phyloP scores from a whole-genome alignment of 2,113 vertebrate species.

The Heloderma charlesbogerti region DNA sequence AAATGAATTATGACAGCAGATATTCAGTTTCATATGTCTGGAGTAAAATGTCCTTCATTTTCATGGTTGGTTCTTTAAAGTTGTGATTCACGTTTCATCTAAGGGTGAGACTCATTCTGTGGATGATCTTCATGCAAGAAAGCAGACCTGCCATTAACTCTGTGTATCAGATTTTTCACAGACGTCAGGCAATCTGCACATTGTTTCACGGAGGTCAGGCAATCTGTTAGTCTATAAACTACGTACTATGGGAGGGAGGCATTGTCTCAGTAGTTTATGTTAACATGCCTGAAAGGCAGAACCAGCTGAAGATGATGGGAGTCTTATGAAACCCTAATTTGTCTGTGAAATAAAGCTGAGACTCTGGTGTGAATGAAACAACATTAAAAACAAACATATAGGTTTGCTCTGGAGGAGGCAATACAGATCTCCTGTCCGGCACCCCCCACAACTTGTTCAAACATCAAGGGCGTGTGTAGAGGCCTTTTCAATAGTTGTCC shows the following conservation, averaged over 20 bases:
- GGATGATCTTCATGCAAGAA: not conserved
- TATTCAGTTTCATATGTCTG: constrained; percentile 32
- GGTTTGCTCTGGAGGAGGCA: too few species aligned
- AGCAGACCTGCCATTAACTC: not conserved
- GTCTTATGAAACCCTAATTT: not conserved
- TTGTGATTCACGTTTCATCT: not conserved
- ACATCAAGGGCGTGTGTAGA: too few species aligned
- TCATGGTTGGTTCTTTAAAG: constrained; percentile 5
- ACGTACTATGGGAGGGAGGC: not conserved
- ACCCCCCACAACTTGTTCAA: too few species aligned
- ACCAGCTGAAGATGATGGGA: not conserved
- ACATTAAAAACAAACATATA: too few species aligned
- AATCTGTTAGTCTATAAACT: not conserved
- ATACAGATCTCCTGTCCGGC: too few species aligned
- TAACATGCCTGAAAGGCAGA: not conserved
- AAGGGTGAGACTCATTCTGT: not conserved
- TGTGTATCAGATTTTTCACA: not conserved
- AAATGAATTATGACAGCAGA: not conserved
- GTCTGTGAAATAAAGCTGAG: not conserved
- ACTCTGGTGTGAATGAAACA: too few species aligned
- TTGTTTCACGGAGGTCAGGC: too few species aligned
- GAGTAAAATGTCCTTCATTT: not conserved
- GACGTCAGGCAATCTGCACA: not conserved
- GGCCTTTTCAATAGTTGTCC: too few species aligned
- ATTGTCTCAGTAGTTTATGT: not conserved